phyloP scores from a whole-genome alignment of 2,797 vertebrate species.

The Lacerta viridis region DNA sequence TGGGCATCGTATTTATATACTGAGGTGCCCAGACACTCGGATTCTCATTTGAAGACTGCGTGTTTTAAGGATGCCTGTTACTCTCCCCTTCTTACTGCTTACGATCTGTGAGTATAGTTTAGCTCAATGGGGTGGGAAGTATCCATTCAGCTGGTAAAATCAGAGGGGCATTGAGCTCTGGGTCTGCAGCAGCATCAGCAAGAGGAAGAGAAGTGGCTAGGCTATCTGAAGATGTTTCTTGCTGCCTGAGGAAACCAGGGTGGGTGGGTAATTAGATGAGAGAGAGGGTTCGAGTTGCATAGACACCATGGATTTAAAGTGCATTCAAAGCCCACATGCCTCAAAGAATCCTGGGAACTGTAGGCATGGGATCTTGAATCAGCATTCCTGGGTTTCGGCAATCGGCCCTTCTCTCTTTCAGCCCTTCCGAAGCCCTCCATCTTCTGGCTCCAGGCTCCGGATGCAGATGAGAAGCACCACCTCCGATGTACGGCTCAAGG shows the following conservation, averaged over 20 bases:
- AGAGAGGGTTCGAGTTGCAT: background rate
- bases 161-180: background rate
- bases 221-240: too few species aligned
- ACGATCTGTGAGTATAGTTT: slow-evolving; percentile 35
- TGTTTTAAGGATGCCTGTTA: slow-evolving; percentile 26
- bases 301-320: background rate
- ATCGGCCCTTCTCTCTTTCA: background rate
- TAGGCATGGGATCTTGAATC: background rate
- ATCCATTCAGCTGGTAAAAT: background rate
- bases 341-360: too few species aligned
- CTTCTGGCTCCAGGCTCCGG: slow-evolving; percentile 6
- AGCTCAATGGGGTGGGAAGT: background rate
- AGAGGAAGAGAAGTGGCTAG: background rate
- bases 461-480: background rate
- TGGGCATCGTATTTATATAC: background rate
- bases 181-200: background rate
- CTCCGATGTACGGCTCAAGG: background rate
- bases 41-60: background rate
- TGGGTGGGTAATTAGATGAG: background rate
- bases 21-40: background rate
- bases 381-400: background rate
- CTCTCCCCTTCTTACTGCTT: slow-evolving; percentile 36
- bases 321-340: too few species aligned
- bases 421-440: slow-evolving; percentile 30
- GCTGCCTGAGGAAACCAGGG: too few species aligned